phyloP scores from a whole-genome alignment of 2,797 vertebrate species.

The Ctenosaura bakeri region DNA sequence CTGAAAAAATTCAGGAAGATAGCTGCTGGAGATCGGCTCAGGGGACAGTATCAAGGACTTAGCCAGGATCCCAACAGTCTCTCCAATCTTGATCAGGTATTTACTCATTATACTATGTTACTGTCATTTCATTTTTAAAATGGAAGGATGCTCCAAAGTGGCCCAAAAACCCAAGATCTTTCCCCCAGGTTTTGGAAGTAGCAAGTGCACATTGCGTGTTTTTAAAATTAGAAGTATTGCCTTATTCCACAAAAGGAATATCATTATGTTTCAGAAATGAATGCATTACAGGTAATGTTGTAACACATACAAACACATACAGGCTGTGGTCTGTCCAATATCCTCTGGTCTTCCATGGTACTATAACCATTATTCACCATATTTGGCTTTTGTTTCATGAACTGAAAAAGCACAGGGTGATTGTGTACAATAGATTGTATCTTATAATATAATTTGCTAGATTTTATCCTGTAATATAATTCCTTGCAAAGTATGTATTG shows the following conservation, averaged over 20 bases:
- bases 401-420: not conserved
- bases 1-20: conserved; percentile 98
- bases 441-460: not conserved
- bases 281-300: not conserved
- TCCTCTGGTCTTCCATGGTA: not conserved
- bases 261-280: not conserved
- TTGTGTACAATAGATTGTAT: not conserved
- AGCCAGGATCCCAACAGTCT: conserved; percentile 99
- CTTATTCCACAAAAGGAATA: too few species aligned
- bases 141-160: too few species aligned
- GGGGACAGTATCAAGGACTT: conserved; percentile 97
- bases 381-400: not conserved
- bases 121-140: not conserved
- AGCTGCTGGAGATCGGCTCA: conserved; percentile 94
- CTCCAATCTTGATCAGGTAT: conserved; percentile 97
- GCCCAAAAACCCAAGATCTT: too few species aligned
- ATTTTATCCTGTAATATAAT: not conserved
- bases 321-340: not conserved
- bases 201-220: too few species aligned
- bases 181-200: too few species aligned
- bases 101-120: not conserved
- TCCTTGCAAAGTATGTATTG: not conserved
- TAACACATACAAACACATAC: not conserved
- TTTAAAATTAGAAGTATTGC: too few species aligned
- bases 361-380: not conserved